phyloP scores from a whole-genome alignment of 2,888 invertebrate genomes.

The Andrena fulva region DNA sequence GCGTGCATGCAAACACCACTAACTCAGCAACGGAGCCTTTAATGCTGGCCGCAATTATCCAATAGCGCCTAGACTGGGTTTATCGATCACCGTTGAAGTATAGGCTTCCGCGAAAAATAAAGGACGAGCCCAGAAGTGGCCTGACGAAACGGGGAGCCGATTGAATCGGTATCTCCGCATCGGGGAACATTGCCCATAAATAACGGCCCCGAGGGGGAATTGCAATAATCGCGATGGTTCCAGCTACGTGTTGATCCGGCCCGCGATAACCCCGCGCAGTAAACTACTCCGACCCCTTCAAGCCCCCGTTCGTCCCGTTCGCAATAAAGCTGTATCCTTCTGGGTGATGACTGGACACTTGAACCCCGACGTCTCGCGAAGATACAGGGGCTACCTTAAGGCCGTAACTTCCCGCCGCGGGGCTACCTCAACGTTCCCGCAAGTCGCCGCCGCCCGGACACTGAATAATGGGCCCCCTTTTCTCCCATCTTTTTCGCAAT shows the following conservation, averaged over 20 bases:
- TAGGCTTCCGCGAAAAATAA: conserved; percentile 3
- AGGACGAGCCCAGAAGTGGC: background rate
- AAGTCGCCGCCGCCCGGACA: background rate
- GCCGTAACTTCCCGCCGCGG: conserved; percentile 6
- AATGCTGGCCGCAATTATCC: background rate
- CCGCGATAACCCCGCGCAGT: conserved; percentile 47
- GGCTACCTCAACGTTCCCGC: conserved; percentile 3
- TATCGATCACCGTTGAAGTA: conserved; percentile 14
- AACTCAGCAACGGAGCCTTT: conserved; percentile 11
- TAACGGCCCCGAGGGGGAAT: conserved; percentile 21
- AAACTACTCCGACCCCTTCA: conserved; percentile 45
- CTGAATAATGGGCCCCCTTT: conserved; percentile 1
- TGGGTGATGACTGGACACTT: conserved; percentile 56
- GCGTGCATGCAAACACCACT: background rate
- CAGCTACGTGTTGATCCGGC: conserved; percentile 53
- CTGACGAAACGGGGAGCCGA: conserved; percentile 16
- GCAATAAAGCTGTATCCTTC: conserved; percentile 56
- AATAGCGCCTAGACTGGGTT: conserved; percentile 10
- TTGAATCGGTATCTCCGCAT: conserved; percentile 17
- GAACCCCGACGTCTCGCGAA: conserved; percentile 32
- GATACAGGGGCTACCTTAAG: conserved; percentile 10
- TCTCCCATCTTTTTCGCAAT: background rate
- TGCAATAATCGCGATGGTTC: conserved; percentile 49
- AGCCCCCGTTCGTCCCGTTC: conserved; percentile 32
- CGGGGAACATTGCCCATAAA: conserved; percentile 22